Evolutionary conservation across 2,888 invertebrate genomes (phyloP), one percentile per base, ranked within the genome.

Genomic region (Lithophane ornitopus): DNA sequence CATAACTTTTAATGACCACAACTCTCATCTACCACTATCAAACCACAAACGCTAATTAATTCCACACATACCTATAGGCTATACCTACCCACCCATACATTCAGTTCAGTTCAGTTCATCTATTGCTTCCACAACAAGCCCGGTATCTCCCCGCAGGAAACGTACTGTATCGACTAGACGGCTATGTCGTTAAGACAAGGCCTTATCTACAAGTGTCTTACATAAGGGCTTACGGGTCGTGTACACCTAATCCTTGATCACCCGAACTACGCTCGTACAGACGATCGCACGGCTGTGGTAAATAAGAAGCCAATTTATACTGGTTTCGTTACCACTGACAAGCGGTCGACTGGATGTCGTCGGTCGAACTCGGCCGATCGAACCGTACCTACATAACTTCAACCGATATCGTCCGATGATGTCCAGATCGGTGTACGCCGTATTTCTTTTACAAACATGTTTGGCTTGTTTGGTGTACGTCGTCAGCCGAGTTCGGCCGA

Each of bases 161-260:
- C 85, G 86, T 90, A 90, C 88, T 89, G 85, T 92, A 93, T 93
- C 92, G 92, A 90, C 89, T 91, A 91, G 91, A 92, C 91, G 89
- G 90, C 89, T 89, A 91, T 88, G 92, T 94, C 94, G 93, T 94
- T 94, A 94, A 92, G 91, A 90, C 86, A 85, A 92, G 88, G 87
- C 85, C 94, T 94, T 95, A 95, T 95, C 95, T 92, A 87, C 87
- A 87, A 92, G 89, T 92, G 91, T 91, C 90, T 93, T 92, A 92
- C 90, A 90, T 89, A 91, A 91, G 91, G 91, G 92, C 92, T 93
- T 90, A 59, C n/a, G 19, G n/a, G 3, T n/a, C 61, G 19, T 4
- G 61, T 67, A 39, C 67, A 39, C 67, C 67, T 59, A n/a, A 61
- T 59, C 67, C 12, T 3, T n/a, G 19, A 61, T 39, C 34, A n/a